Conservation (phyloP, 2,888 invertebrate genomes). For the Myopa testacea region DNA sequence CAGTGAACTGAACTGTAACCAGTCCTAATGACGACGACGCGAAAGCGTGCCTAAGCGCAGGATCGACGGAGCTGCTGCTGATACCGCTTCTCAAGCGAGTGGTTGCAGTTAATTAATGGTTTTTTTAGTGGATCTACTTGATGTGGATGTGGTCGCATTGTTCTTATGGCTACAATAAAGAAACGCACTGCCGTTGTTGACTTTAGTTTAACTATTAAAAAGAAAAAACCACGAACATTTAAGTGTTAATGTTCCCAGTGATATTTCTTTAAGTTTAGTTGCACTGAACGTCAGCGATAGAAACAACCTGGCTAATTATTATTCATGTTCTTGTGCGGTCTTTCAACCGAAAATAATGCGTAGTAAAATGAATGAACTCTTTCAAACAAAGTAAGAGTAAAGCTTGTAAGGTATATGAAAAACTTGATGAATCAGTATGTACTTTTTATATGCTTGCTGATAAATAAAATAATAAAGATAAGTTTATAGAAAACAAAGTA, state of each 20-base stretch:
- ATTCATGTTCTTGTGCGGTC: conserved; percentile 9
- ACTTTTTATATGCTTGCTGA: not conserved
- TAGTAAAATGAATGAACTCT: conserved; percentile 13
- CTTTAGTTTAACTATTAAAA: not conserved
- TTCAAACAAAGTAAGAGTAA: not conserved
- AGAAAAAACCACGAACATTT: not conserved
- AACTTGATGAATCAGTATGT: conserved; percentile 14
- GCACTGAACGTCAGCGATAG: not conserved
- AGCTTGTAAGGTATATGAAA: not conserved
- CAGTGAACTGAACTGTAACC: conserved; percentile 18
- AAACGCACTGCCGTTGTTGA: not conserved
- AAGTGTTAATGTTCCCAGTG: not conserved
- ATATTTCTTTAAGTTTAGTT: too few relatives aligned
- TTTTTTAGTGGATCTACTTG: conserved; percentile 63
- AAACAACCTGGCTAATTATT: not conserved
- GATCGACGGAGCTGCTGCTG: not conserved
- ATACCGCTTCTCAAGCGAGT: conserved; percentile 3
- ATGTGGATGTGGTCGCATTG: conserved; percentile 44
- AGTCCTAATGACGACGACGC: conserved; percentile 20
- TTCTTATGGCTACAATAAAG: too few relatives aligned
- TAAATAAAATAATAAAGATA: too few relatives aligned
- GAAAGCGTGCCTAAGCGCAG: not conserved
- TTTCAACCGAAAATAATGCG: not conserved
- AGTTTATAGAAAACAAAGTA: too few relatives aligned
- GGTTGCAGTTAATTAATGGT: conserved; percentile 63